phyloP scores from a whole-genome alignment of 2,888 invertebrate genomes.

The Chymomyza procnemis region DNA sequence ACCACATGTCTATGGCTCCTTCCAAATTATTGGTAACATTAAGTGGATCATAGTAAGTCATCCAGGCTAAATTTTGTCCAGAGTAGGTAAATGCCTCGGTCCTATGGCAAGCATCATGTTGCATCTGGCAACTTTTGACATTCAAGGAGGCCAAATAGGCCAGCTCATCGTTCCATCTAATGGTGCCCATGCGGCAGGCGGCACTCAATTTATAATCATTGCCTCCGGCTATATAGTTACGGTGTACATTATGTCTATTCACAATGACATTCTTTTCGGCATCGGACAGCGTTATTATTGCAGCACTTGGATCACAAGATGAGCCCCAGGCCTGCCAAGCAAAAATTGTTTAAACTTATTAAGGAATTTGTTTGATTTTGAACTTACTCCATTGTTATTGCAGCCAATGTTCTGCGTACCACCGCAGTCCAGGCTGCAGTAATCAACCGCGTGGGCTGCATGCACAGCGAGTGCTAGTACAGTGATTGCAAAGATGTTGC shows the following conservation, averaged over 20 bases:
- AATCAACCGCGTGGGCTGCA: slow-evolving; percentile 37
- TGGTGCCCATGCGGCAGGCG: slow-evolving; percentile 68
- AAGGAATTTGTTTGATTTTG: not conserved
- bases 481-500: slow-evolving; percentile 24
- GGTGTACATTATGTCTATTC: slow-evolving; percentile 44
- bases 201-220: slow-evolving; percentile 31
- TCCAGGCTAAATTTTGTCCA: slow-evolving; percentile 68
- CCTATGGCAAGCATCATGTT: slow-evolving; percentile 64
- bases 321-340: slow-evolving; percentile 40
- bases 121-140: slow-evolving; percentile 57
- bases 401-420: slow-evolving; percentile 49
- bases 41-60: slow-evolving; percentile 35
- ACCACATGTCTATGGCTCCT: slow-evolving; percentile 58
- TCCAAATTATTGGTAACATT: not conserved
- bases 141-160: slow-evolving; percentile 63
- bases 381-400: slow-evolving; percentile 51
- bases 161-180: slow-evolving; percentile 62
- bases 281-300: slow-evolving; percentile 19
- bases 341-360: not conserved
- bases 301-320: slow-evolving; percentile 36
- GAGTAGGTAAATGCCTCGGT: slow-evolving; percentile 57
- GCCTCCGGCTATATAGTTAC: slow-evolving; percentile 56
- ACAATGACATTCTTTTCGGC: slow-evolving; percentile 36
- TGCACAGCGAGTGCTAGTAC: slow-evolving; percentile 26
- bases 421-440: slow-evolving; percentile 43